Evolutionary conservation across 2,797 vertebrate species (phyloP).

Genomic region (Zenarchopterus dispar): DNA sequence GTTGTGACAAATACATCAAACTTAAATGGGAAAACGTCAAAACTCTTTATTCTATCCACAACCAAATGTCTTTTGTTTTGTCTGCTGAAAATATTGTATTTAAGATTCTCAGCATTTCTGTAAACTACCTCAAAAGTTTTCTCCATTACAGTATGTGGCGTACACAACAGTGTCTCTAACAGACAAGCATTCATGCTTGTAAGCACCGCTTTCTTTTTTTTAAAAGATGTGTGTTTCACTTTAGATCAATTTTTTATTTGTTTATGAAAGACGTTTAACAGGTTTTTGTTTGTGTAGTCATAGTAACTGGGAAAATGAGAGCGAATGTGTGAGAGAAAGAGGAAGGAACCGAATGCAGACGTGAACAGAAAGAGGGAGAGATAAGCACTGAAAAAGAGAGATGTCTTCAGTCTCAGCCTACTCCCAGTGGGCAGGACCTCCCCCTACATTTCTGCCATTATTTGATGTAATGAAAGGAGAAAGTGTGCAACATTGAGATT

Average conservation of each 20-base stretch:
- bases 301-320: conserved; percentile 58
- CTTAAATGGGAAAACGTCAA: conserved; percentile 21
- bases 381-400: conserved; percentile 42
- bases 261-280: conserved; percentile 54
- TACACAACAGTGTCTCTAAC: conserved; percentile 22
- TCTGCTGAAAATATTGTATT: conserved; percentile 42
- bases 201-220: conserved; percentile 37
- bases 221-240: conserved; percentile 43
- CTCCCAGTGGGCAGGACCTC: conserved; percentile 83
- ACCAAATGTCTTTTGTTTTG: conserved; percentile 45
- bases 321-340: conserved; percentile 47
- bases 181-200: conserved; percentile 19
- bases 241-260: conserved; percentile 66
- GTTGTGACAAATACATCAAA: conserved; percentile 55
- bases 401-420: conserved; percentile 74
- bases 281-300: conserved; percentile 60
- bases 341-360: conserved; percentile 48
- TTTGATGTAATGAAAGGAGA: conserved; percentile 99
- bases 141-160: conserved; percentile 15
- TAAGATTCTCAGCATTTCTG: conserved; percentile 28
- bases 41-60: conserved; percentile 30
- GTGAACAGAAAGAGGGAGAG: conserved; percentile 33
- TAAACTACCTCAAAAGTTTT: conserved; percentile 31
- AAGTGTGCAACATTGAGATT: conserved; percentile 96
- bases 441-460: conserved; percentile 90